phyloP scores from a whole-genome alignment of 37 sponge, comb jelly and placozoan genomes.

The Eunapius fragilis region DNA sequence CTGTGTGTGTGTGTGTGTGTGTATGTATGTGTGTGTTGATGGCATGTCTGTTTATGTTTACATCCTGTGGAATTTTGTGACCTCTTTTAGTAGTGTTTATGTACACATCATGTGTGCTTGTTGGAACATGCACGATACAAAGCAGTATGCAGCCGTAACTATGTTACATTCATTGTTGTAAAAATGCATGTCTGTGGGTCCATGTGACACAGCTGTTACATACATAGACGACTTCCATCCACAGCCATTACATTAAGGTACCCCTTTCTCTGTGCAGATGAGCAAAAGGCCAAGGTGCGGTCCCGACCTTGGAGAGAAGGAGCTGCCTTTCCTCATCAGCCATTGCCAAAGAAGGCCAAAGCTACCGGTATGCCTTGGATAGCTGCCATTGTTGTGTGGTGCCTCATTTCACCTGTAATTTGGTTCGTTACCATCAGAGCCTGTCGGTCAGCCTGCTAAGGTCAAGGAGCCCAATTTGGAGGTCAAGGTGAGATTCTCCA shows the following conservation, averaged over 20 bases:
- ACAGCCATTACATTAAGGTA: too few relatives aligned
- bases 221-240: too few relatives aligned
- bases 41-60: background rate
- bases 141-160: background rate
- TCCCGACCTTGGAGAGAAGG: background rate
- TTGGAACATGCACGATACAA: too few relatives aligned
- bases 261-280: too few relatives aligned
- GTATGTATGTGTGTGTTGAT: background rate
- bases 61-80: too few relatives aligned
- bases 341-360: background rate
- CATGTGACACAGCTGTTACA: too few relatives aligned
- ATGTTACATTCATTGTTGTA: too few relatives aligned
- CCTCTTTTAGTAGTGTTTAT: too few relatives aligned
- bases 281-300: background rate
- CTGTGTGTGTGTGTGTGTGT: constrained; percentile 30
- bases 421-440: background rate
- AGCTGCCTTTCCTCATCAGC: background rate
- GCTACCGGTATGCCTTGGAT: background rate
- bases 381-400: background rate
- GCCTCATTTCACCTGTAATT: background rate
- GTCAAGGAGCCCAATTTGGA: background rate
- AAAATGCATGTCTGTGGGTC: too few relatives aligned
- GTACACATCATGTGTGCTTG: background rate
- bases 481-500: background rate
- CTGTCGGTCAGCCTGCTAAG: background rate